Evolutionary conservation across 2,113 vertebrate genomes (phyloP).

Genomic region (Oreocharis arfaki): DNA sequence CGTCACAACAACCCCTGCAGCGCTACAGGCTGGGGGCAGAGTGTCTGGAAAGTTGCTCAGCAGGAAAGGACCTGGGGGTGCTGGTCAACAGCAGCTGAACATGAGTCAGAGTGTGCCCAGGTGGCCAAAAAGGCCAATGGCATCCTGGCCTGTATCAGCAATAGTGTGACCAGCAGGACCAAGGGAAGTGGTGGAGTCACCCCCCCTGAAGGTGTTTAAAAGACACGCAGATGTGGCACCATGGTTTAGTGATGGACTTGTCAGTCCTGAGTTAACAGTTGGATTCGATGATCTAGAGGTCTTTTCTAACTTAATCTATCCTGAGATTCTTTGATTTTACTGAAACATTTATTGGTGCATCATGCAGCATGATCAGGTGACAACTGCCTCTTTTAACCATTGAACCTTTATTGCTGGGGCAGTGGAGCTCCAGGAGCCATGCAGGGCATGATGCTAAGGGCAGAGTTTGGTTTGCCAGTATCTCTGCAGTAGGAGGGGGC

Average conservation of each 20-base stretch:
- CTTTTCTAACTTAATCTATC: neutral
- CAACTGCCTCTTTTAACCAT: neutral
- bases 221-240: neutral
- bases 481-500: neutral
- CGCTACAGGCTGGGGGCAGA: neutral
- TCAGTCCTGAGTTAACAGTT: neutral
- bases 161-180: neutral
- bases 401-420: neutral
- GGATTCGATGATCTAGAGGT: neutral
- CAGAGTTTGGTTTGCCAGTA: neutral
- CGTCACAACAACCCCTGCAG: neutral
- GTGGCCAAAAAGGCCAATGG: neutral
- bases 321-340: neutral
- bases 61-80: neutral
- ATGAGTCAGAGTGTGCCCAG: neutral
- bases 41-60: neutral
- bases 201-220: neutral
- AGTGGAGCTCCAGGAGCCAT: neutral
- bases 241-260: neutral
- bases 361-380: neutral
- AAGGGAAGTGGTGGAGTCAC: neutral
- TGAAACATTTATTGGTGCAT: neutral
- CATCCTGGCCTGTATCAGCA: neutral
- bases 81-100: rapidly evolving
- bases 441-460: neutral